phyloP scores from a whole-genome alignment of 2,113 vertebrate species.

The Festucalex cinctus region DNA sequence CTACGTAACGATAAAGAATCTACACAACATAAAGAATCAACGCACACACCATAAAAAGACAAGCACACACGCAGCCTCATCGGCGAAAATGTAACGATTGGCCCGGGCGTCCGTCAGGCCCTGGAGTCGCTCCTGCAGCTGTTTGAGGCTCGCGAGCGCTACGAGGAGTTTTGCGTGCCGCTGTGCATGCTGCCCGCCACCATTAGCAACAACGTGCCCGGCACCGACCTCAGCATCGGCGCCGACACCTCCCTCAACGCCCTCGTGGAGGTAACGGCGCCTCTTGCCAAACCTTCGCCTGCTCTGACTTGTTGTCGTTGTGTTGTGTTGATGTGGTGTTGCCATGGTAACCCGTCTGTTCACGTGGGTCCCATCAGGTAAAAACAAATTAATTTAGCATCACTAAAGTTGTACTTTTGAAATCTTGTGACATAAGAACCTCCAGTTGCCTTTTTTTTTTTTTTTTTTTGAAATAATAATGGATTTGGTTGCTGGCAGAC shows the following conservation, averaged over 20 bases:
- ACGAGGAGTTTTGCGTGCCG: constrained; percentile 84
- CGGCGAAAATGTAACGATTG: background rate
- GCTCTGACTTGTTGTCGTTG: background rate
- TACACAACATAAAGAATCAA: no score
- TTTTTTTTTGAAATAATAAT: background rate
- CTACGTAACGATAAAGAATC: no score
- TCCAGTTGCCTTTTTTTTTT: no score
- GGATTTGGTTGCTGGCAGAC: constrained; percentile 70
- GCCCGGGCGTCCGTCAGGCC: constrained; percentile 76
- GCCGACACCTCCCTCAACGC: constrained; percentile 84
- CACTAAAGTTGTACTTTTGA: background rate
- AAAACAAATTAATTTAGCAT: background rate
- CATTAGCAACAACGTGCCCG: constrained; percentile 92
- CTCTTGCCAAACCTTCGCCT: no score
- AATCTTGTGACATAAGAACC: no score
- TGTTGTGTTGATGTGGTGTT: background rate
- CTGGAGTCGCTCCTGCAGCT: constrained; percentile 78
- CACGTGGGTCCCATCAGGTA: background rate
- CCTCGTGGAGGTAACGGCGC: constrained; percentile 84
- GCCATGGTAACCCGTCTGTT: background rate
- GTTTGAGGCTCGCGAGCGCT: constrained; percentile 66
- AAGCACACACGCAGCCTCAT: no score
- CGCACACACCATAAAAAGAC: no score
- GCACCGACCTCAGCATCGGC: constrained; percentile 85
- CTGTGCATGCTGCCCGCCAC: constrained; percentile 86